A percentile compares a stretch with the other conserved stretches of the same genome.
These are phyloP conservation scores for Meganola albula DNA, from an alignment of 2,888 invertebrate genomes.

Conservation along the genomic window DNA sequence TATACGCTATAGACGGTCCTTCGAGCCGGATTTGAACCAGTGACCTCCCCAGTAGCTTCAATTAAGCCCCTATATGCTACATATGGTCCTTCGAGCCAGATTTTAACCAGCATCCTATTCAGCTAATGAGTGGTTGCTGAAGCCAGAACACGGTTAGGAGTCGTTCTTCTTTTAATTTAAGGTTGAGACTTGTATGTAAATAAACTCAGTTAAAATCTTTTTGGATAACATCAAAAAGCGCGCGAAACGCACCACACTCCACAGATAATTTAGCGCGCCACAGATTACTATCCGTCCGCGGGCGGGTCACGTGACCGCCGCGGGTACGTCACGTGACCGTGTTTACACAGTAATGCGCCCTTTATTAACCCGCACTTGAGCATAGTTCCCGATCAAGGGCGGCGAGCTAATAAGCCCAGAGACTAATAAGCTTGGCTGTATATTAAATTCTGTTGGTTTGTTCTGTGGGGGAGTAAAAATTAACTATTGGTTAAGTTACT, in stretches of 20 bases:
- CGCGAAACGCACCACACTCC: slow-evolving; percentile 39
- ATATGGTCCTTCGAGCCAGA: no score
- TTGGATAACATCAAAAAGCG: slow-evolving; percentile 41
- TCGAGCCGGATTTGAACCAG: not conserved
- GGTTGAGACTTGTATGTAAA: no score
- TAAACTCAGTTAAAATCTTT: slow-evolving; percentile 10
- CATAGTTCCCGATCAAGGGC: slow-evolving; percentile 29
- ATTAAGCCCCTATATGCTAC: no score
- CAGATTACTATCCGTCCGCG: slow-evolving; percentile 56
- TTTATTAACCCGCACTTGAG: slow-evolving; percentile 54
- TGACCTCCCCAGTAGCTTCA: no score
- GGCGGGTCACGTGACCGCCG: slow-evolving; percentile 56
- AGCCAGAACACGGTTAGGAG: no score
- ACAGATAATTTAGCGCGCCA: slow-evolving; percentile 64
- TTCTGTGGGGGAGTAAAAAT: slow-evolving; percentile 8
- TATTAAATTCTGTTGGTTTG: slow-evolving; percentile 26
- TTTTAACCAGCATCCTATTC: no score
- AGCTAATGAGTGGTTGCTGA: no score
- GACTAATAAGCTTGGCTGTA: slow-evolving; percentile 30
- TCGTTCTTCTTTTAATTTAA: no score
- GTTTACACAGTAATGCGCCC: slow-evolving; percentile 56
- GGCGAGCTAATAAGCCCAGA: slow-evolving; percentile 33
- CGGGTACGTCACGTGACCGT: slow-evolving; percentile 57
- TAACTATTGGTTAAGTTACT: no score
- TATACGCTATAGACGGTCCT: no score